Conservation (phyloP, 1,140 invertebrate genomes). For the Varroa destructor region DNA sequence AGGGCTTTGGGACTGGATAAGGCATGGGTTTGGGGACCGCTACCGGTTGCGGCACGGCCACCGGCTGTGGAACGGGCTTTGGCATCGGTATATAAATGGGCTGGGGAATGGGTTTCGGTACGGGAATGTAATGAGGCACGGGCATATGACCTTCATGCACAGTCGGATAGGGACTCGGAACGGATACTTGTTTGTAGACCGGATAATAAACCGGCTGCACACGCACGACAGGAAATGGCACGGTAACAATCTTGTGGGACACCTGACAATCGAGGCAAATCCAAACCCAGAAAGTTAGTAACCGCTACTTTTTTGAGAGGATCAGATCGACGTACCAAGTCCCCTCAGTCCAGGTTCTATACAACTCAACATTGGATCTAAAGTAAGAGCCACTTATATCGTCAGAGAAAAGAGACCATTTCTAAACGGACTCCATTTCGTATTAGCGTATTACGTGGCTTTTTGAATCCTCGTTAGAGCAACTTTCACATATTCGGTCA, state of each 20-base stretch:
- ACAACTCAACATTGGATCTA: too few species aligned
- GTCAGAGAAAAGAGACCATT: too few species aligned
- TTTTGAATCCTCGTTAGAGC: too few species aligned
- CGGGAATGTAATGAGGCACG: slow-evolving; percentile 15
- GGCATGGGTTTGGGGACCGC: neutral
- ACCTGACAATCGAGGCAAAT: neutral
- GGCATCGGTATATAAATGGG: slow-evolving; percentile 23
- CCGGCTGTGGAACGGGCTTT: slow-evolving; percentile 6
- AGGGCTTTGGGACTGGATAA: slow-evolving; percentile 10
- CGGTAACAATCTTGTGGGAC: slow-evolving; percentile 3
- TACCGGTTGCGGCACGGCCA: neutral
- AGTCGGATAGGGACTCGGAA: neutral
- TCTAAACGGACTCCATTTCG: too few species aligned
- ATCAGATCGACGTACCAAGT: too few species aligned
- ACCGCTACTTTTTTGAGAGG: too few species aligned
- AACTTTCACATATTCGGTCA: too few species aligned
- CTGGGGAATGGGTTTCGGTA: slow-evolving; percentile 2
- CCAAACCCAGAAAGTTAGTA: too few species aligned
- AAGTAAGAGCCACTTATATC: too few species aligned
- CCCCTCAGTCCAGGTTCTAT: too few species aligned
- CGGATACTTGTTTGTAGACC: too few species aligned
- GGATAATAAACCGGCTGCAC: slow-evolving; percentile 18
- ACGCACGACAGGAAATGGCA: slow-evolving; percentile 9
- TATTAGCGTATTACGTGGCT: too few species aligned
- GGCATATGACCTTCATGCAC: neutral